These are phyloP conservation scores for Ladona fulva DNA, from an alignment of 1,140 invertebrate species.

Conservation along the genomic window DNA sequence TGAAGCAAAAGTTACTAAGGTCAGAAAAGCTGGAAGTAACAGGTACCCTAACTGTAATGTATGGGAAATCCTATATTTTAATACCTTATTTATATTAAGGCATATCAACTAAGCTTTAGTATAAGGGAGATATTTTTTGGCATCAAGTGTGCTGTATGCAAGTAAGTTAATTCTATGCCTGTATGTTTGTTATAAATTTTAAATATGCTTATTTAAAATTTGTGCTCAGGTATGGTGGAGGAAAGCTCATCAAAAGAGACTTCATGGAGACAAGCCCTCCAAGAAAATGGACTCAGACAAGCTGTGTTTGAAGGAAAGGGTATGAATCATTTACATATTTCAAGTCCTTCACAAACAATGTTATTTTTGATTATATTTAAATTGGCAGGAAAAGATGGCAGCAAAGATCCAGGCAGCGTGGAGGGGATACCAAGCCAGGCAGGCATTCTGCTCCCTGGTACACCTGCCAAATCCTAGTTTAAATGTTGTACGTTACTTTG, in stretches of 20 bases:
- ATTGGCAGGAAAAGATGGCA: conserved; percentile 44
- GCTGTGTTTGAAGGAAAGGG: background rate
- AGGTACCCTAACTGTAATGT: too few species aligned
- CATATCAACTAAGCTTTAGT: too few species aligned
- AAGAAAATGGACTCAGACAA: background rate
- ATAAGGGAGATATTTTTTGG: too few species aligned
- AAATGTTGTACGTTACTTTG: conserved; percentile 61
- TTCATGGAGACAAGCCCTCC: background rate
- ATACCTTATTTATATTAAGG: too few species aligned
- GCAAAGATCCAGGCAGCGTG: conserved; percentile 57
- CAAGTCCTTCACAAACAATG: background rate
- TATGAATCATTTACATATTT: background rate
- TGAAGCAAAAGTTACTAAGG: too few species aligned
- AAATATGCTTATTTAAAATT: conserved; percentile 13
- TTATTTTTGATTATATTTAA: background rate
- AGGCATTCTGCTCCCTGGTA: conserved; percentile 49
- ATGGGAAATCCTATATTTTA: too few species aligned
- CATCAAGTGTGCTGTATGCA: too few species aligned
- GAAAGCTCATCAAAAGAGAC: conserved; percentile 29
- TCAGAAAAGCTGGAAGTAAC: too few species aligned
- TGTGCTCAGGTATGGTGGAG: conserved; percentile 55
- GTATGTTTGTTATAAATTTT: too few species aligned
- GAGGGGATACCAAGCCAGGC: conserved; percentile 46
- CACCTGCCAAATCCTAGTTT: conserved; percentile 56
- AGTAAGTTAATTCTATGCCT: too few species aligned